Evolutionary conservation across 2,888 invertebrate species (phyloP).

Genomic region (Hipparchia sbordonii): DNA sequence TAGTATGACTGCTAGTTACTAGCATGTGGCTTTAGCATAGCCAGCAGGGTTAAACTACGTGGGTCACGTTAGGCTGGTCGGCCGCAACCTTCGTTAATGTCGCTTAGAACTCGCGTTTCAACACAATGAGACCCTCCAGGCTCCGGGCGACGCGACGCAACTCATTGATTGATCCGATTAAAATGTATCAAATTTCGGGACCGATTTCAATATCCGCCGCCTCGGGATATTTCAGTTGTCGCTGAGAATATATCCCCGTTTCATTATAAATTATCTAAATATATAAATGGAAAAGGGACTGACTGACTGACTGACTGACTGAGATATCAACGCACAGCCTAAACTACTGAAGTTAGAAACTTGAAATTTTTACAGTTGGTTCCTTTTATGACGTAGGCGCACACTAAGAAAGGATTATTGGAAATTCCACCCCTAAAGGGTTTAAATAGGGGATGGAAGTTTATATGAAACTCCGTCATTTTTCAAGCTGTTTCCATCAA

Average conservation of each 20-base stretch:
- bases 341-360: too few relatives aligned
- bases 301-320: too few relatives aligned
- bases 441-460: too few relatives aligned
- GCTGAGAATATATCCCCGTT: conserved; percentile 4
- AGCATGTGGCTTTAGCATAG: conserved; percentile 33
- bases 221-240: conserved; percentile 9
- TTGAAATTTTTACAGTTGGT: too few relatives aligned
- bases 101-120: conserved; percentile 73
- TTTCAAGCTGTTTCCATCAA: too few relatives aligned
- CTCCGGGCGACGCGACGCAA: conserved; percentile 49
- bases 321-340: too few relatives aligned
- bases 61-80: conserved; percentile 56
- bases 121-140: conserved; percentile 57
- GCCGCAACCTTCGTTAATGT: conserved; percentile 74
- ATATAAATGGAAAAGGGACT: too few relatives aligned
- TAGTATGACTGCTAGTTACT: background rate
- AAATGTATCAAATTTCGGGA: conserved; percentile 37
- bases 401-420: too few relatives aligned
- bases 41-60: conserved; percentile 38
- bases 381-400: too few relatives aligned
- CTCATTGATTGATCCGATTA: conserved; percentile 65
- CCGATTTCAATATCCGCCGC: conserved; percentile 35
- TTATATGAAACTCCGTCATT: too few relatives aligned
- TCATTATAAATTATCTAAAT: background rate
- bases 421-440: too few relatives aligned